phyloP scores from a whole-genome alignment of 2,113 vertebrate species.

The Hyla sarda region DNA sequence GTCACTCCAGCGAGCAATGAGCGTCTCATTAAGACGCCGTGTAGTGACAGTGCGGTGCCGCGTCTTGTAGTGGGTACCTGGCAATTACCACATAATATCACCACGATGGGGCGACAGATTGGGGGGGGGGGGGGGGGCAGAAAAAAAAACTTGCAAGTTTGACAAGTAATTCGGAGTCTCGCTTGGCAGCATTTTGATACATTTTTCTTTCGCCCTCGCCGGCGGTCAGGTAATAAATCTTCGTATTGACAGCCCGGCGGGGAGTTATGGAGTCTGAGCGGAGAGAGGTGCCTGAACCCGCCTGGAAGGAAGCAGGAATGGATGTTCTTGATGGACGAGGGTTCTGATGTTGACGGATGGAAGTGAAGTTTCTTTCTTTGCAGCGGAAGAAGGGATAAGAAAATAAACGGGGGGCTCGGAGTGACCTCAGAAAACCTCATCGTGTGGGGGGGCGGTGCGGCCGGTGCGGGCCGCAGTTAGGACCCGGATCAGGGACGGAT shows the following conservation, averaged over 20 bases:
- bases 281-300: neutral
- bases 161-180: slow-evolving; percentile 70
- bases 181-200: slow-evolving; percentile 65
- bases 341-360: slow-evolving; percentile 30
- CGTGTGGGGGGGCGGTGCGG: slow-evolving; percentile 43
- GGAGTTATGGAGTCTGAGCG: slow-evolving; percentile 47
- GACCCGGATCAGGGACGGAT: neutral
- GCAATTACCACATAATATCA: slow-evolving; percentile 58
- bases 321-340: slow-evolving; percentile 34
- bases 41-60: slow-evolving; percentile 43
- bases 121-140: slow-evolving; percentile 10
- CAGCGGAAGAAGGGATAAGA: neutral
- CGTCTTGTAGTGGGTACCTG: neutral
- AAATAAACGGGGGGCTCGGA: neutral
- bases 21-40: slow-evolving; percentile 56
- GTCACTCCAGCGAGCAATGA: slow-evolving; percentile 42
- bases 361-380: slow-evolving; percentile 1
- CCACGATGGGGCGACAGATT: neutral
- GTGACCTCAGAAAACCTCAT: slow-evolving; percentile 43
- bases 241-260: slow-evolving; percentile 74
- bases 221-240: slow-evolving; percentile 77
- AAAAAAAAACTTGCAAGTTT: slow-evolving; percentile 62
- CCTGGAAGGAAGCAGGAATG: slow-evolving; percentile 62
- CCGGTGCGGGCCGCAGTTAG: neutral
- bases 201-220: slow-evolving; percentile 69